Conservation (phyloP, 2,888 invertebrate genomes). For the Caenorhabditis afra region DNA sequence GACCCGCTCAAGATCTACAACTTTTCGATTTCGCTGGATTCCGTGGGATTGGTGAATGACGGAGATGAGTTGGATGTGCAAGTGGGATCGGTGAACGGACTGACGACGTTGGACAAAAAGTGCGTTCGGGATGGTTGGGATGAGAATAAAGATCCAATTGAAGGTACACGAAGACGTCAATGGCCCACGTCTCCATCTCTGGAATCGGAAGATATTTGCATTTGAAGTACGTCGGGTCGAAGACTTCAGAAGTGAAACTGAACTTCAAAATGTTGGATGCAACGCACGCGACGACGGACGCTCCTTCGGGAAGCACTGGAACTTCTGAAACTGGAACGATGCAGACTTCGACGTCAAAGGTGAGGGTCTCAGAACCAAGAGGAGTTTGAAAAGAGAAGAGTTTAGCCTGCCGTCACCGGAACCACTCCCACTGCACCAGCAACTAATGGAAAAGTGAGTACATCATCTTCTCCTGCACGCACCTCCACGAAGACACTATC, state of each 20-base stretch:
- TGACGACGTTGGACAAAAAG: slow-evolving; percentile 40
- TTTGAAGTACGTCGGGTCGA: slow-evolving; percentile 17
- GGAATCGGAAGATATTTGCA: slow-evolving; percentile 38
- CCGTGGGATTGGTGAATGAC: slow-evolving; percentile 14
- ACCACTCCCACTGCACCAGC: too few species aligned
- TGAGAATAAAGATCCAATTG: too few species aligned
- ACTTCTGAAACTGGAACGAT: slow-evolving; percentile 3
- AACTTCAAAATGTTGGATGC: slow-evolving; percentile 29
- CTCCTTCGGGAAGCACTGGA: slow-evolving; percentile 15
- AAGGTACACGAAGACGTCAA: slow-evolving; percentile 27
- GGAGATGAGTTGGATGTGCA: slow-evolving; percentile 46
- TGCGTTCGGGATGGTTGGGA: too few species aligned
- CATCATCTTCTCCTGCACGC: too few species aligned
- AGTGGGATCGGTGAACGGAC: slow-evolving; percentile 34
- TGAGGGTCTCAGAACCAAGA: too few species aligned
- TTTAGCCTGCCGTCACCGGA: too few species aligned
- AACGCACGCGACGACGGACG: background rate
- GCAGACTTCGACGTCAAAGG: background rate
- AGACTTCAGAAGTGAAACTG: slow-evolving; percentile 35
- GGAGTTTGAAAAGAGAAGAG: too few species aligned
- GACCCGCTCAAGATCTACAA: slow-evolving; percentile 35
- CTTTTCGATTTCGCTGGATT: slow-evolving; percentile 34
- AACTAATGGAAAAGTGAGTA: too few species aligned
- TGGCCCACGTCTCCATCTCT: slow-evolving; percentile 3
- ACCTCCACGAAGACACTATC: background rate